These are phyloP conservation scores for Cossypha heuglini DNA, from an alignment of 2,797 vertebrate genomes.

Conservation along the genomic window DNA sequence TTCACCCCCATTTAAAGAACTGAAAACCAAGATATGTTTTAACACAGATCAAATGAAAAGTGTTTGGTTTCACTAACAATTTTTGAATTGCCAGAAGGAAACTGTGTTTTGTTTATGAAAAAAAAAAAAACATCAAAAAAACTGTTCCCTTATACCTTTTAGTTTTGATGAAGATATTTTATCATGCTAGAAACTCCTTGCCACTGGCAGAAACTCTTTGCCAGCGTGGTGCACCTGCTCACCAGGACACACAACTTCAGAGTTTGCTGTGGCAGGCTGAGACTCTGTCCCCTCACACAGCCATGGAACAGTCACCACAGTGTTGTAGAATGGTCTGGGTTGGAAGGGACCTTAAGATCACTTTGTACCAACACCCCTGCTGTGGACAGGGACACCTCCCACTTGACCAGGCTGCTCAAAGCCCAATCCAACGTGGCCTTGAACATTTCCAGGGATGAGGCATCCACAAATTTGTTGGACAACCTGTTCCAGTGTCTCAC, in stretches of 20 bases:
- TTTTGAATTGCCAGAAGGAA: background rate
- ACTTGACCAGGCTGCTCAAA: background rate
- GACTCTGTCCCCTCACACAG: background rate
- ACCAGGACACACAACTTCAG: background rate
- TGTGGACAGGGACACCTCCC: background rate
- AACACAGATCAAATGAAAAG: background rate
- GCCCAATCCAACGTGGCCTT: fast-evolving
- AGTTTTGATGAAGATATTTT: background rate
- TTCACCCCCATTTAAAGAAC: background rate
- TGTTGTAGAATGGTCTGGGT: background rate
- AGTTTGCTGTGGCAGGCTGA: background rate
- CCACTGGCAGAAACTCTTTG: background rate
- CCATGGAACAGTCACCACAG: fast-evolving
- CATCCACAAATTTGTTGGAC: background rate
- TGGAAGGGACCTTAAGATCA: background rate
- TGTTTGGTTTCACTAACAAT: background rate
- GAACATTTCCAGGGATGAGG: background rate
- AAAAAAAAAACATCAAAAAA: background rate
- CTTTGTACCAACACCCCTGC: background rate
- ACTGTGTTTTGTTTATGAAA: background rate
- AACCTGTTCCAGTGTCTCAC: background rate
- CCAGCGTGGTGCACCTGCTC: background rate
- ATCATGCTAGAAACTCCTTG: background rate
- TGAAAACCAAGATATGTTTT: background rate
- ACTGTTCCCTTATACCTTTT: background rate